Evolutionary conservation across 2,888 invertebrate genomes (phyloP), one percentile per base, ranked within the genome.

Genomic region (Trichacis sp.): DNA sequence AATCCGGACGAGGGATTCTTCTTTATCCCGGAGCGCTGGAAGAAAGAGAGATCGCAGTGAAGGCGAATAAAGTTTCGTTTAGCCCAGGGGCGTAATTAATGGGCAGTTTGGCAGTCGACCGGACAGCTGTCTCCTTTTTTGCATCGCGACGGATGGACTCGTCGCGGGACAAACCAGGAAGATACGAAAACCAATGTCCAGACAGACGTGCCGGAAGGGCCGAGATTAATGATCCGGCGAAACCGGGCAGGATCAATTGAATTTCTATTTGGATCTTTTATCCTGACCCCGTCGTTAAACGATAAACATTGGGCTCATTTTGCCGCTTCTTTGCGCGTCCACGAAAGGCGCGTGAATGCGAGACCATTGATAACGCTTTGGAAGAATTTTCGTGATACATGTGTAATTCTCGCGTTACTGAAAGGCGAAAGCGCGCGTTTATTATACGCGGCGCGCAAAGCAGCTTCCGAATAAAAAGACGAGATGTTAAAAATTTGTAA

Each of bases 201-300:
- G 71, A 66, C 79, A 79, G 79, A 75, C 77, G 72, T 84, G 85
- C 85, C 86, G 86, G 79, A 79, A 81, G 78, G 76, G 79, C 60
- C 74, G 86, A 87, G 87, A 87, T 85, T 84, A 84, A 87, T 87
- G 79, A 84, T 82, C 83, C 81, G 77, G 83, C 85, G 84, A 83
- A 84, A 78, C 85, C 81, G 85, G 85, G 86, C 86, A 85, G 86
- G 86, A 87, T 87, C 87, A 87, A 87, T 87, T 87, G 86, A 87
- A 87, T 87, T 87, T 86, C 85, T 86, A 86, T 86, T 85, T 85
- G 82, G 81, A 81, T 18, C 46, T 38, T 55, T 55, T 48, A 18
- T 51, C 36, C 30, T 53, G n/a, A 24, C 45, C 47, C 47, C 29
- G 17, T 46, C 33, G 47, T 56, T 42, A 30, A 43, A 11, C 48